A percentile compares a stretch with the other conserved stretches of the same genome.
Evolutionary conservation across 2,888 invertebrate species (phyloP).

Genomic region (Cheilosia grossa): DNA sequence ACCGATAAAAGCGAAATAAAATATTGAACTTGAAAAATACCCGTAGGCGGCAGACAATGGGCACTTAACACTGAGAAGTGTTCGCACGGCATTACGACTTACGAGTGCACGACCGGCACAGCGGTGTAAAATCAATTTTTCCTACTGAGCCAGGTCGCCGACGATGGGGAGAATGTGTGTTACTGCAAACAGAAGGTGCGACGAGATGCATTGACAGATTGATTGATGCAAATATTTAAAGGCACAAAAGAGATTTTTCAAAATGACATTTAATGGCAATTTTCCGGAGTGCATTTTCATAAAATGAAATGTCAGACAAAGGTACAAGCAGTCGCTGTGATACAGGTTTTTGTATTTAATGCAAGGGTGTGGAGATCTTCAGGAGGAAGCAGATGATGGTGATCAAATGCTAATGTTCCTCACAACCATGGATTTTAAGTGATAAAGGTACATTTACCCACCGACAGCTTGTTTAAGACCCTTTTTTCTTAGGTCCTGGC

Average conservation of each 20-base stretch:
- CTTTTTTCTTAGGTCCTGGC: too few species aligned
- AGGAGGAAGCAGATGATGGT: too few species aligned
- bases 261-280: slow-evolving; percentile 38
- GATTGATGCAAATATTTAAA: slow-evolving; percentile 23
- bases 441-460: too few species aligned
- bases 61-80: slow-evolving; percentile 62
- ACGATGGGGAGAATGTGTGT: neutral
- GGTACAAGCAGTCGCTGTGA: neutral
- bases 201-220: slow-evolving; percentile 22
- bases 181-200: slow-evolving; percentile 28
- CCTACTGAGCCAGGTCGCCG: slow-evolving; percentile 33
- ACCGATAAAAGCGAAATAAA: slow-evolving; percentile 61
- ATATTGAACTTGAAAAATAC: slow-evolving; percentile 70
- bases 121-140: slow-evolving; percentile 61
- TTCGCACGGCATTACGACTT: slow-evolving; percentile 47
- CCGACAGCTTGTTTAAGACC: too few species aligned
- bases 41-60: slow-evolving; percentile 73
- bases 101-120: slow-evolving; percentile 20
- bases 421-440: too few species aligned
- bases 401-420: too few species aligned
- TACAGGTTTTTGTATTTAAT: neutral
- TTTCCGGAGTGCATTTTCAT: neutral
- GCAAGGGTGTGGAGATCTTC: too few species aligned
- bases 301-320: neutral
- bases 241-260: slow-evolving; percentile 46